Percentiles rank a stretch among this genome's conserved stretches.
These are phyloP conservation scores for Sinocyclocheilus anophthalmus DNA, from an alignment of 2,113 vertebrate species.

Conservation along the genomic window DNA sequence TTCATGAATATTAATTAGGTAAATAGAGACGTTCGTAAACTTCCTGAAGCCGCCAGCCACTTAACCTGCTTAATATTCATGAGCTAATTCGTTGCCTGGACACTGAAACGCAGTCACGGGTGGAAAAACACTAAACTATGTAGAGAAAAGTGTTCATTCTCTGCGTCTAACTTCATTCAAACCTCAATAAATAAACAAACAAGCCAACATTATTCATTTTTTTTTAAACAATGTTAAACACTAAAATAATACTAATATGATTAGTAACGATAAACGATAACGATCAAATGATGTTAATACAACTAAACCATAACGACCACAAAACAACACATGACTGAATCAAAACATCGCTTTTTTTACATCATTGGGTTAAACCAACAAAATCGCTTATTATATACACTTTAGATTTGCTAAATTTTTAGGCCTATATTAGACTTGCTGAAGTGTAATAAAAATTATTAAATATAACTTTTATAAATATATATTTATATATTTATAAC, in stretches of 20 bases:
- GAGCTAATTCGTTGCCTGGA: background rate
- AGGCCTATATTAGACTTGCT: too few relatives aligned
- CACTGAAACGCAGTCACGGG: background rate
- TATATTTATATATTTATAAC: too few relatives aligned
- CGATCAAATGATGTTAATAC: too few relatives aligned
- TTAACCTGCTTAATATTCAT: background rate
- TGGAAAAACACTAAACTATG: background rate
- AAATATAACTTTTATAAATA: too few relatives aligned
- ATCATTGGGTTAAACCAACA: too few relatives aligned
- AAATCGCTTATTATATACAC: background rate
- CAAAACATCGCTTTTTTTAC: too few relatives aligned
- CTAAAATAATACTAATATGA: background rate
- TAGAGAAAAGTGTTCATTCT: background rate
- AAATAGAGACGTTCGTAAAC: background rate
- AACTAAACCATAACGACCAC: background rate
- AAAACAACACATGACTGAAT: background rate
- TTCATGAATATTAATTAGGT: slow-evolving; percentile 20
- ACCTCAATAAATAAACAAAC: background rate
- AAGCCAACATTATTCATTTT: background rate
- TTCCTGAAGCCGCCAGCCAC: background rate
- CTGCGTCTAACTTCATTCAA: background rate
- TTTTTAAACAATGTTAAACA: background rate
- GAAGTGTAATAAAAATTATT: too few relatives aligned
- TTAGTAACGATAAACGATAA: background rate
- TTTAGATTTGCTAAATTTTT: too few relatives aligned